Conservation (phyloP, 2,888 invertebrate species). For the Drosophila helvetica region DNA sequence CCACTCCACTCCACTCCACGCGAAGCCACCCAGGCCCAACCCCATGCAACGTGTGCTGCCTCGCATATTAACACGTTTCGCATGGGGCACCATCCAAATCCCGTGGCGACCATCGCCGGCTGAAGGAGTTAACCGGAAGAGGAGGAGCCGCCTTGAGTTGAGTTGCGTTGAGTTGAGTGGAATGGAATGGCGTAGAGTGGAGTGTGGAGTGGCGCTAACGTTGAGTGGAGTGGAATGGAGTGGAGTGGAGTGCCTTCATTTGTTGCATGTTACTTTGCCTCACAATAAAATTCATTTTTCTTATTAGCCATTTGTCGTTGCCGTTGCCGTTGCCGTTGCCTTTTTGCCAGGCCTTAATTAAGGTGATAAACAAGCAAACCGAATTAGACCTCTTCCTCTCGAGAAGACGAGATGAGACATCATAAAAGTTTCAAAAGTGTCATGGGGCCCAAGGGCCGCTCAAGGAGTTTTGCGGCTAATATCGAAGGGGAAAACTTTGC, state of each 20-base stretch:
- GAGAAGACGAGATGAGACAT: constrained; percentile 11
- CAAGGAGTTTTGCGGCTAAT: constrained; percentile 5
- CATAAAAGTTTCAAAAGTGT: constrained; percentile 22
- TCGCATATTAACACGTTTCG: constrained; percentile 74
- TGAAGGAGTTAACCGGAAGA: constrained; percentile 21
- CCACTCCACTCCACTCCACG: background rate
- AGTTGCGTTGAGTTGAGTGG: constrained; percentile 9
- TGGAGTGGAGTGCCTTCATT: constrained; percentile 14
- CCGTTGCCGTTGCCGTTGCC: constrained; percentile 3
- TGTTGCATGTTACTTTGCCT: constrained; percentile 24
- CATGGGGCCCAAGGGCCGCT: background rate
- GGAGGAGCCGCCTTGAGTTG: constrained; percentile 12
- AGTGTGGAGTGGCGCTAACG: background rate
- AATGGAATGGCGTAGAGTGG: constrained; percentile 24
- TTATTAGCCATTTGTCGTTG: constrained; percentile 34
- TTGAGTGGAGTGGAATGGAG: constrained; percentile 13
- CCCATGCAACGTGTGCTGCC: constrained; percentile 35
- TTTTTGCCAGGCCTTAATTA: constrained; percentile 47
- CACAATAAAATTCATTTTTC: constrained; percentile 41
- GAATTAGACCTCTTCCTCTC: constrained; percentile 20
- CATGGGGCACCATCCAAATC: constrained; percentile 50
- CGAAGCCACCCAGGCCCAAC: background rate
- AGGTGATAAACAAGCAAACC: constrained; percentile 49
- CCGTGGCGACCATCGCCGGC: constrained; percentile 70
- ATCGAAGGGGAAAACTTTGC: background rate